Percentiles rank a stretch among this genome's conserved stretches.
These are phyloP conservation scores for Eupsittula cactorum DNA, from an alignment of 2,113 vertebrate species.

Conservation along the genomic window DNA sequence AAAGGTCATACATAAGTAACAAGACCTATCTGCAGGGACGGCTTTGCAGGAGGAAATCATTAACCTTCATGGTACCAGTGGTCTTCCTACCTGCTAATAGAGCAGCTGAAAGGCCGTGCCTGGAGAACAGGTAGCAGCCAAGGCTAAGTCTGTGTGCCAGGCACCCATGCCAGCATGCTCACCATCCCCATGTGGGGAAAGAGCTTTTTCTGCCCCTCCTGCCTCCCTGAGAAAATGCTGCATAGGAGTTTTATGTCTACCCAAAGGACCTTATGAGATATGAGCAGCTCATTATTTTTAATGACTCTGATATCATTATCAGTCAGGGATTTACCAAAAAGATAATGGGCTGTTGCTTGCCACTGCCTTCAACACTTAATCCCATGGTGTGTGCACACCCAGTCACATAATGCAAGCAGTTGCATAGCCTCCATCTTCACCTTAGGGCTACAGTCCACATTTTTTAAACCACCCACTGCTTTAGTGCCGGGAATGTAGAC, in stretches of 20 bases:
- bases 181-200: rapidly evolving
- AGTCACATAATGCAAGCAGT: rapidly evolving
- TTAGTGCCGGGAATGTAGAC: not conserved
- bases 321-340: not conserved
- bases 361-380: not conserved
- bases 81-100: not conserved
- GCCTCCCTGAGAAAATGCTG: not conserved
- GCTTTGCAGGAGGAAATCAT: not conserved
- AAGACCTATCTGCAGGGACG: not conserved
- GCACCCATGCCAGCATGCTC: rapidly evolving
- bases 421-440: not conserved
- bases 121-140: not conserved
- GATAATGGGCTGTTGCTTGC: not conserved
- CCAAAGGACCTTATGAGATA: not conserved
- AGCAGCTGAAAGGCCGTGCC: not conserved
- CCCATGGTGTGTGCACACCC: not conserved
- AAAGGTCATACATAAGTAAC: not conserved
- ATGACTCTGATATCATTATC: not conserved
- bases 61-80: not conserved
- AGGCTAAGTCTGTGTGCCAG: not conserved
- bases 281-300: not conserved
- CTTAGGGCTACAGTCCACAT: not conserved
- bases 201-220: not conserved
- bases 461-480: not conserved
- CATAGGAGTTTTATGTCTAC: not conserved